Conservation (phyloP, 2,113 vertebrate genomes). For the Hemichromis elongatus region DNA sequence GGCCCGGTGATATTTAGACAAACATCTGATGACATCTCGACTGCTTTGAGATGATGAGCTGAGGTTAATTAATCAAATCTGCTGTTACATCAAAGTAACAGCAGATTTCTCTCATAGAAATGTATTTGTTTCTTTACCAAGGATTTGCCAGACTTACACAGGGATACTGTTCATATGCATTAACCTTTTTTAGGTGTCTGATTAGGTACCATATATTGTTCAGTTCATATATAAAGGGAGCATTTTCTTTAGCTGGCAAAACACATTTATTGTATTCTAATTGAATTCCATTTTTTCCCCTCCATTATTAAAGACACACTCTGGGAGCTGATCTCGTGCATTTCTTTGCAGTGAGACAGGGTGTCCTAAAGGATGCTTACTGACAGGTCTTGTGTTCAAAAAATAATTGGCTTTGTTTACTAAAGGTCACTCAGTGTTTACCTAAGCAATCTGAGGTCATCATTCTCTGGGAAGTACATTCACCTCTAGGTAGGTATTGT, state of each 20-base stretch:
- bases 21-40: neutral
- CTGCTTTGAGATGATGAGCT: neutral
- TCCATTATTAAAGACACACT: neutral
- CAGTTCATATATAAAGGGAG: neutral
- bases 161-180: neutral
- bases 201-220: neutral
- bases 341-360: neutral
- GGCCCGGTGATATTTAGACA: neutral
- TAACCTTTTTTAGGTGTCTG: neutral
- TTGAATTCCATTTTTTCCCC: neutral
- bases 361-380: neutral
- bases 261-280: neutral
- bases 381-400: neutral
- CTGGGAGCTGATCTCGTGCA: neutral
- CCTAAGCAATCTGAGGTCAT: conserved; percentile 28
- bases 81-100: neutral
- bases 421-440: neutral
- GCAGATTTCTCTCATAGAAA: neutral
- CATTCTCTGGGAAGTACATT: conserved; percentile 6
- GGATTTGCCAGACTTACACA: neutral
- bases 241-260: neutral
- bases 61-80: no score
- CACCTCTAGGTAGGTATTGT: neutral
- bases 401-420: conserved; percentile 34
- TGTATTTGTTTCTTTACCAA: neutral